A percentile compares a stretch with the other conserved stretches of the same genome.
Conservation (phyloP, 1,140 invertebrate species). For the Theocolax elegans region DNA sequence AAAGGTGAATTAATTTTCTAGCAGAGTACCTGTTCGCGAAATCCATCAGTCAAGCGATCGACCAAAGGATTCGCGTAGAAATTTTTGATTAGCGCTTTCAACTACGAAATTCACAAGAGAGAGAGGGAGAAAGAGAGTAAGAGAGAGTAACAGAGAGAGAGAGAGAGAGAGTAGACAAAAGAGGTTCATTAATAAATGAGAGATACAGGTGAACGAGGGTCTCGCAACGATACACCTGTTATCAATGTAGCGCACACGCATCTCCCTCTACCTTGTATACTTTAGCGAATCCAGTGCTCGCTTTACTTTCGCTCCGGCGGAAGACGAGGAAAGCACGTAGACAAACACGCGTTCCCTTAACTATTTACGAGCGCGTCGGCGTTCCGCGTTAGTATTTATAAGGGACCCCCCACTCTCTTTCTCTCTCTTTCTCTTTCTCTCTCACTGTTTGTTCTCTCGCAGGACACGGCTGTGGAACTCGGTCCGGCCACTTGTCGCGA, state of each 20-base stretch:
- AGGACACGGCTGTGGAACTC: too few species aligned
- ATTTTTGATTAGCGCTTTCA: too few species aligned
- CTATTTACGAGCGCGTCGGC: slow-evolving; percentile 46
- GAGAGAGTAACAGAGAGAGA: not conserved
- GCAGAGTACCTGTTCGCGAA: too few species aligned
- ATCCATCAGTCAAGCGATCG: too few species aligned
- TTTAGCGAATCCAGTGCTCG: too few species aligned
- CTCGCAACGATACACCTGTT: not conserved
- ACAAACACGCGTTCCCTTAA: slow-evolving; percentile 39
- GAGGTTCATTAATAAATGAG: not conserved
- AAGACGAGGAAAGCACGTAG: not conserved
- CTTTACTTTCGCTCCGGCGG: not conserved
- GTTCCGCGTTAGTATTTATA: slow-evolving; percentile 44
- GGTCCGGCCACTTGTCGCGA: too few species aligned
- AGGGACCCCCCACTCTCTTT: not conserved
- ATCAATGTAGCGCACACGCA: not conserved
- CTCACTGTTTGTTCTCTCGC: slow-evolving; percentile 2
- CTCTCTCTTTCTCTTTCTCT: not conserved
- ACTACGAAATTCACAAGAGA: not conserved
- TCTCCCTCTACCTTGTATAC: too few species aligned
- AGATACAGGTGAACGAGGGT: not conserved
- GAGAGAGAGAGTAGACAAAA: not conserved
- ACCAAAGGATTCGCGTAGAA: too few species aligned
- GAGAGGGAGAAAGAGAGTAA: not conserved
- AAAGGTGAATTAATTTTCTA: too few species aligned